Evolutionary conservation across 2,888 invertebrate species (phyloP).

Genomic region (Didymodactylos carnosus): DNA sequence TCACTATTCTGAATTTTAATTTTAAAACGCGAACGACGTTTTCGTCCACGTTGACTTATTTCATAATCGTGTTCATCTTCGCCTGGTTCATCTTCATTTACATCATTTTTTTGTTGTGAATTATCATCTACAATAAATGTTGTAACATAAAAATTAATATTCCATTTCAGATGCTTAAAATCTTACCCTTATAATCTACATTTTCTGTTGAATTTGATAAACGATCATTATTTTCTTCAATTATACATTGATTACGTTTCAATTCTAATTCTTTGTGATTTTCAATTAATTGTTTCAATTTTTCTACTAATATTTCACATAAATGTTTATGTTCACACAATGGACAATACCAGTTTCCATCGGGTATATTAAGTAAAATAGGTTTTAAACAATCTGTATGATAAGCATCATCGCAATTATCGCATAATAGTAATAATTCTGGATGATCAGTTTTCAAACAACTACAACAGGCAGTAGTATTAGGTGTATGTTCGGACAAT

Average conservation of each 20-base stretch:
- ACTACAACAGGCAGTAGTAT: not conserved
- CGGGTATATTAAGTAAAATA: not conserved
- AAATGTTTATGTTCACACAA: not conserved
- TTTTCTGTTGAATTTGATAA: too few relatives aligned
- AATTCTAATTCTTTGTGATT: not conserved
- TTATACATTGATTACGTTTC: not conserved
- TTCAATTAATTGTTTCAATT: not conserved
- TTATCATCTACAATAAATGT: too few relatives aligned
- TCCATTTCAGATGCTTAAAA: too few relatives aligned
- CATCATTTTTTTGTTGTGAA: too few relatives aligned
- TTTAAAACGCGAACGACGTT: not conserved
- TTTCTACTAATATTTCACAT: not conserved
- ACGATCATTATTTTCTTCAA: too few relatives aligned
- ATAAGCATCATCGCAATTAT: not conserved
- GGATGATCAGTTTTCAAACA: not conserved
- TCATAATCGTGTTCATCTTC: not conserved
- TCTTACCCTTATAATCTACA: too few relatives aligned
- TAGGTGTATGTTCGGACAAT: too few relatives aligned
- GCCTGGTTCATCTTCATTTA: not conserved
- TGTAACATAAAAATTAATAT: too few relatives aligned
- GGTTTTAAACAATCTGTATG: not conserved
- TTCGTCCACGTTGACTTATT: not conserved
- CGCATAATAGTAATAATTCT: not conserved
- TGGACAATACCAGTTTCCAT: not conserved
- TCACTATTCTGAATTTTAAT: not conserved